Evolutionary conservation across 2,797 vertebrate species (phyloP), one percentile per base, ranked within the genome.

Genomic region (Pangasius larnaudii): DNA sequence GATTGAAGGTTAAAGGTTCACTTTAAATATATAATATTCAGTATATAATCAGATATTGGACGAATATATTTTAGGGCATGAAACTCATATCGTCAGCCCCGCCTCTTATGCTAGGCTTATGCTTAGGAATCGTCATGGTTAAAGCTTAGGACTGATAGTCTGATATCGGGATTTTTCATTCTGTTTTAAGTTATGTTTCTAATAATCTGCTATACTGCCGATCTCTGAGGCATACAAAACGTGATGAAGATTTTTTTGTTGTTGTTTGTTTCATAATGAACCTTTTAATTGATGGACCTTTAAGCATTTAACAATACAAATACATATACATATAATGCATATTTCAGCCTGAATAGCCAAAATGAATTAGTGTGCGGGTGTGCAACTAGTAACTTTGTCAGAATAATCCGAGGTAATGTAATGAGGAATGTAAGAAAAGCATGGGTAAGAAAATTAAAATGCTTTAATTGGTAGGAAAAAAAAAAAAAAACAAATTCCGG

Each of bases 1-100:
- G 71, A 90, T 87, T 58, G 33, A 30, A 88, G 91, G 84, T 88
- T 86, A 89, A 90, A 83, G 75, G 58, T 85, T 88, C 39, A 84
- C 30, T 24, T 9, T 72, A 79, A 59, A 67, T 59, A 24, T 58
- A 75, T 19, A 69, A 84, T 59, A 24, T 51, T 75, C 39, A 49
- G 69, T 88, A 79, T 61, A 85, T 46, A 84, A 81, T 86, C 71
- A n/a, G 59, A 72, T 75, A 63, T 61, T 51, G 53, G 33, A 58
- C 67, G 56, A 33, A 72, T n/a, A 65, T 59, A 36, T 72, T 84
- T 53, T 24, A 53, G 16, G 81, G 42, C 46, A 82, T 46, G 4
- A 30, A 79, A 56, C 18, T 11, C 4, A 16, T 8, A 18, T 30
- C 30, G n/a, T n/a, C 24, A 30, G n/a, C 51, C 49, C n/a, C 30